A percentile compares a stretch with the other conserved stretches of the same genome.
Conservation (phyloP, 2,113 vertebrate species). For the cattle (Bos taurus) region DNA sequence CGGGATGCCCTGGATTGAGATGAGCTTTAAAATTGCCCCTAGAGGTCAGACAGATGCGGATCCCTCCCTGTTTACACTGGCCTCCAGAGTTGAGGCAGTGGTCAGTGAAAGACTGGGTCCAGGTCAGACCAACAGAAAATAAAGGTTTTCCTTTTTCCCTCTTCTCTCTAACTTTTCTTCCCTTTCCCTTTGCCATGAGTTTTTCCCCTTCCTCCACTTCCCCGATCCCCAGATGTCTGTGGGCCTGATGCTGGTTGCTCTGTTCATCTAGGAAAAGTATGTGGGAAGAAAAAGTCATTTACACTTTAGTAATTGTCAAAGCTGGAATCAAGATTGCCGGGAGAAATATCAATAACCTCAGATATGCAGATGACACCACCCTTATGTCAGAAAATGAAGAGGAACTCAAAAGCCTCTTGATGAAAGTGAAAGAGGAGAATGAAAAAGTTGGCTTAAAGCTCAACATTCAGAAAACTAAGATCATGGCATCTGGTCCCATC, state of each 20-base stretch:
- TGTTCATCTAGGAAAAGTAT: background rate
- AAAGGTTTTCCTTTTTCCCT: background rate
- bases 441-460: too few relatives aligned
- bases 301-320: background rate
- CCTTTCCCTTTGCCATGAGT: background rate
- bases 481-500: too few relatives aligned
- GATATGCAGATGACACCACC: too few relatives aligned
- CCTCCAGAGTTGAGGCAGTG: background rate
- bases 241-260: background rate
- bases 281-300: background rate
- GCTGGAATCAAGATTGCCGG: too few relatives aligned
- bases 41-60: background rate
- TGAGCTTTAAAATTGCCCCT: background rate
- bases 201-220: background rate
- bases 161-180: background rate
- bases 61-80: background rate
- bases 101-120: background rate
- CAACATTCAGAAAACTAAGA: too few relatives aligned
- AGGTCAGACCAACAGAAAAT: background rate
- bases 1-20: background rate
- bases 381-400: too few relatives aligned
- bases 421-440: too few relatives aligned
- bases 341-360: too few relatives aligned
- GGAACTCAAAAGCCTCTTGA: too few relatives aligned
- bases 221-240: too few relatives aligned